Evolutionary conservation across 2,888 invertebrate genomes (phyloP).

Genomic region (Cabera pusaria): DNA sequence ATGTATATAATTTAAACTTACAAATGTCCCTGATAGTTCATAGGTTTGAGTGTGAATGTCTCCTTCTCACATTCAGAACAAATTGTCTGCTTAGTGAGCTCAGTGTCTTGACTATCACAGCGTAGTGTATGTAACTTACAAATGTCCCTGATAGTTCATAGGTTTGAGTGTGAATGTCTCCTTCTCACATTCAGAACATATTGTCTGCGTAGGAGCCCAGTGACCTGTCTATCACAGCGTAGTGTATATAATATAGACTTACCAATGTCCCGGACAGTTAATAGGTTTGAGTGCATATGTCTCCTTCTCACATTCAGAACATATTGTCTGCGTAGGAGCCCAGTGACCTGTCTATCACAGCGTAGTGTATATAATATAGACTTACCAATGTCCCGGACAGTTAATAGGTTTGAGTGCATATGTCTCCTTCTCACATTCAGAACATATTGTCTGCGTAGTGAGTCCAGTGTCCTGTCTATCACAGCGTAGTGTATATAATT

Average conservation of each 20-base stretch:
- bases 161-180: conserved; percentile 99
- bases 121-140: too few relatives aligned
- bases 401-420: conserved; percentile 99
- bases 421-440: conserved; percentile 97
- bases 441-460: conserved; percentile 99
- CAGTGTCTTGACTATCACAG: conserved; percentile 99
- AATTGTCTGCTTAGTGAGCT: conserved; percentile 98
- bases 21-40: conserved; percentile 99
- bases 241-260: too few relatives aligned
- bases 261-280: conserved; percentile 99
- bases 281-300: conserved; percentile 98
- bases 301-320: conserved; percentile 98
- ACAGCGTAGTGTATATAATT: conserved; percentile 96
- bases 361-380: too few relatives aligned
- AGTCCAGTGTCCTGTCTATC: conserved; percentile 99
- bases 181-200: too few relatives aligned
- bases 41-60: conserved; percentile 97
- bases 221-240: too few relatives aligned
- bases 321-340: conserved; percentile 98
- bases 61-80: conserved; percentile 99
- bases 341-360: conserved; percentile 99
- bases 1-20: too few relatives aligned
- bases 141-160: conserved; percentile 99
- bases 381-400: conserved; percentile 98
- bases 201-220: too few relatives aligned